phyloP scores from a whole-genome alignment of 2,797 vertebrate species.

The Glyptemys insculpta region DNA sequence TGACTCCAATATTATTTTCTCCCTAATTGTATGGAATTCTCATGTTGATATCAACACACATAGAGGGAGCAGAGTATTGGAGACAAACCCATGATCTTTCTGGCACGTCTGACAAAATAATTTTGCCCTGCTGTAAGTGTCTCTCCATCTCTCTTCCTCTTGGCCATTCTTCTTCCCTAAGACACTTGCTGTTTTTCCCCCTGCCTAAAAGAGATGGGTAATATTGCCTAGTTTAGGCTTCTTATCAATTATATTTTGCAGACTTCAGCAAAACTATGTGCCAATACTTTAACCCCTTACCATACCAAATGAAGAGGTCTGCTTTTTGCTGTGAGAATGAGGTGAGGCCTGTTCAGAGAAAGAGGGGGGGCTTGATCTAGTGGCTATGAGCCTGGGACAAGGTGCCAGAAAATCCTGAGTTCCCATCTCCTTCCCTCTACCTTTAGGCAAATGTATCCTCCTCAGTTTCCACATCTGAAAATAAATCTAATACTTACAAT shows the following conservation, averaged over 20 bases:
- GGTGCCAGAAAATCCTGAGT: background rate
- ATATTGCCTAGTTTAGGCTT: background rate
- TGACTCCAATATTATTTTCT: background rate
- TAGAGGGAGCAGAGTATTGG: background rate
- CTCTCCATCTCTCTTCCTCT: background rate
- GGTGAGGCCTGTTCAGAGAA: background rate
- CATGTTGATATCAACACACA: fast-evolving
- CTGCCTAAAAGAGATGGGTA: fast-evolving
- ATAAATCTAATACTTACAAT: background rate
- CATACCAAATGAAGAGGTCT: background rate
- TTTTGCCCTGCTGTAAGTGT: background rate
- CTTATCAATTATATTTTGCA: fast-evolving
- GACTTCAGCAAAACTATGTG: background rate
- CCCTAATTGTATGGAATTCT: background rate
- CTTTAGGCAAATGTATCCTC: background rate
- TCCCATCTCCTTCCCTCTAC: background rate
- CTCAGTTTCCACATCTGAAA: background rate
- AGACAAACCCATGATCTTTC: background rate
- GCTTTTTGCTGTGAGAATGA: background rate
- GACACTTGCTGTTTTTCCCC: fast-evolving
- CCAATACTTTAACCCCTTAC: background rate
- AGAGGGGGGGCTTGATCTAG: background rate
- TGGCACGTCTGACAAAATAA: background rate
- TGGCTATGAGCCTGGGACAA: fast-evolving
- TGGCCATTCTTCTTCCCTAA: background rate